Evolutionary conservation across 2,113 vertebrate genomes (phyloP).

Genomic region (Saccopteryx leptura): DNA sequence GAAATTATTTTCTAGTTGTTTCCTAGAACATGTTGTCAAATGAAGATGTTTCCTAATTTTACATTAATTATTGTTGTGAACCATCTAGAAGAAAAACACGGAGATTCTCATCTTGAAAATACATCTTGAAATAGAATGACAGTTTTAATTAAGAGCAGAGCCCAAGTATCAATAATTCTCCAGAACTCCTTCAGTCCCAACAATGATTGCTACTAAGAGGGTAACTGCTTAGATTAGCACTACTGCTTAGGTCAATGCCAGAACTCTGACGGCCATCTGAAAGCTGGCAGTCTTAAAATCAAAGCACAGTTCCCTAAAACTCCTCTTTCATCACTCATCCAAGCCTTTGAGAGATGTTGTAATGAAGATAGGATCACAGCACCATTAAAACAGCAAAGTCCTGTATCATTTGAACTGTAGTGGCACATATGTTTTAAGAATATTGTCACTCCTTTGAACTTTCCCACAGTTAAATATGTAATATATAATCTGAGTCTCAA

Average conservation of each 20-base stretch:
- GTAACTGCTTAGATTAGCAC: background rate
- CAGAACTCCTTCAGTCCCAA: constrained; percentile 39
- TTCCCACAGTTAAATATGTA: constrained; percentile 45
- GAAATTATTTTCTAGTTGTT: constrained; percentile 69
- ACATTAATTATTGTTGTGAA: constrained; percentile 68
- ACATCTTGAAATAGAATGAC: constrained; percentile 72
- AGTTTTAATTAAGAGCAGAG: constrained; percentile 68
- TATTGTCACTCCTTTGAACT: constrained; percentile 43
- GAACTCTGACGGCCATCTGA: background rate
- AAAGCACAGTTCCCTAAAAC: background rate
- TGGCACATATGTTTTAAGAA: constrained; percentile 45
- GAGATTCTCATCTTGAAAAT: constrained; percentile 69
- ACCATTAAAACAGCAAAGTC: background rate
- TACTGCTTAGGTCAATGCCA: background rate
- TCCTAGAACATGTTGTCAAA: constrained; percentile 67
- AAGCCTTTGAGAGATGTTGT: background rate
- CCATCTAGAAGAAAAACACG: constrained; percentile 62
- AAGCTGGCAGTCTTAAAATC: background rate
- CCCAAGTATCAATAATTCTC: constrained; percentile 61
- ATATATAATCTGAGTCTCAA: constrained; percentile 77
- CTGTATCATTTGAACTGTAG: constrained; percentile 13
- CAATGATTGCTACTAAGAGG: background rate
- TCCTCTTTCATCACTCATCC: background rate
- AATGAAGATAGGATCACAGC: background rate
- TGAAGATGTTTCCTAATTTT: constrained; percentile 64